Percentiles rank a stretch among this genome's conserved stretches.
Evolutionary conservation across 2,888 invertebrate genomes (phyloP).

Genomic region (Antheraea yamamai): DNA sequence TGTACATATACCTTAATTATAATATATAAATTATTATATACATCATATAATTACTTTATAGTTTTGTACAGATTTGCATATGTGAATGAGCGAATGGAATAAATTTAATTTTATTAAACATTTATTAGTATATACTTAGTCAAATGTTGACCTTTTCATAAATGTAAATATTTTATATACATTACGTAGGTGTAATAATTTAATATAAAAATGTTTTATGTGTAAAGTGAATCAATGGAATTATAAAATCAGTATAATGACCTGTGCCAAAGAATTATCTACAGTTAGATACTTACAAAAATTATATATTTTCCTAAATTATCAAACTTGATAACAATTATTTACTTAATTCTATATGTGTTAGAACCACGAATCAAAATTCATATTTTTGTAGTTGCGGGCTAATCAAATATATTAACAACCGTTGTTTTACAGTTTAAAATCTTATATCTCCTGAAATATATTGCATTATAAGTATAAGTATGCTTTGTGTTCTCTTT

Average conservation of each 20-base stretch:
- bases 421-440: background rate
- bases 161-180: constrained; percentile 9
- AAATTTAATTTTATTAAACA: background rate
- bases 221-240: background rate
- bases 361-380: background rate
- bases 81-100: background rate
- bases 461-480: background rate
- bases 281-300: background rate
- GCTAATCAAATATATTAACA: background rate
- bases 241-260: constrained; percentile 14
- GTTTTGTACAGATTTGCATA: background rate
- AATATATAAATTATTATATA: background rate
- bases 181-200: background rate
- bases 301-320: background rate
- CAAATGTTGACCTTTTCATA: background rate
- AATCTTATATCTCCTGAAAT: background rate
- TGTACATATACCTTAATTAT: constrained; percentile 10
- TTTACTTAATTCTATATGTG: background rate
- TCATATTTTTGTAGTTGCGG: background rate
- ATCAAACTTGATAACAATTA: background rate
- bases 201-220: background rate
- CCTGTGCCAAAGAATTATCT: constrained; percentile 22
- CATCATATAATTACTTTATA: background rate
- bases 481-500: background rate
- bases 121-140: background rate